Evolutionary conservation across 2,888 invertebrate species (phyloP).

Genomic region (Lepidocyrtinus sp.): DNA sequence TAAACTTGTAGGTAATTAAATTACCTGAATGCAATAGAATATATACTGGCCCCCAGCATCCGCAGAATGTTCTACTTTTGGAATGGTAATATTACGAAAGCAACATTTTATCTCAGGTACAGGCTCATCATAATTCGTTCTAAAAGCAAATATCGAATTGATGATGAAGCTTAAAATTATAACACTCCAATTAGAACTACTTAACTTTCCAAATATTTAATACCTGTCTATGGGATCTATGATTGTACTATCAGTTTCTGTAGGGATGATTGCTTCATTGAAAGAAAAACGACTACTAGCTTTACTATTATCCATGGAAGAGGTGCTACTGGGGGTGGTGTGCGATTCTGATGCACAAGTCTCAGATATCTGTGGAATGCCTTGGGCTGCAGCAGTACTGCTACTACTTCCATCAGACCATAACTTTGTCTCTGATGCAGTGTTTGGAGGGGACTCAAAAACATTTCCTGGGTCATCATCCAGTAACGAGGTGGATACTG

Average conservation of each 20-base stretch:
- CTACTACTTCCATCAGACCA: not conserved
- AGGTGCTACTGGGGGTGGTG: constrained; percentile 48
- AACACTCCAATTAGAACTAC: too few relatives aligned
- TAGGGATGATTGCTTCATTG: constrained; percentile 43
- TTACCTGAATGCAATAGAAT: constrained; percentile 72
- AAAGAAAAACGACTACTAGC: constrained; percentile 51
- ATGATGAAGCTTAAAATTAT: too few relatives aligned
- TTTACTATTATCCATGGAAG: constrained; percentile 55
- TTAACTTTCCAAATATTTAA: too few relatives aligned
- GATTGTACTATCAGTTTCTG: constrained; percentile 55
- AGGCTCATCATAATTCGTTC: constrained; percentile 52
- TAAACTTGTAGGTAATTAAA: not conserved
- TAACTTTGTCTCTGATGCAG: not conserved
- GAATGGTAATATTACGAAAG: constrained; percentile 71
- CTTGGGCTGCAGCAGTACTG: not conserved
- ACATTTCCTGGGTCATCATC: constrained; percentile 39
- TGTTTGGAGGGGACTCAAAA: constrained; percentile 33
- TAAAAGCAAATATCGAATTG: constrained; percentile 20
- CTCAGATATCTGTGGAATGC: constrained; percentile 48
- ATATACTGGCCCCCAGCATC: constrained; percentile 71
- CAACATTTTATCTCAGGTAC: constrained; percentile 69
- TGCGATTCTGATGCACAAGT: constrained; percentile 43
- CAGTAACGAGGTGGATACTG: not conserved
- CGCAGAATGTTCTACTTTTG: constrained; percentile 71
- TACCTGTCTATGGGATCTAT: constrained; percentile 45